phyloP scores from a whole-genome alignment of 2,113 vertebrate genomes.

The Columbina picui region DNA sequence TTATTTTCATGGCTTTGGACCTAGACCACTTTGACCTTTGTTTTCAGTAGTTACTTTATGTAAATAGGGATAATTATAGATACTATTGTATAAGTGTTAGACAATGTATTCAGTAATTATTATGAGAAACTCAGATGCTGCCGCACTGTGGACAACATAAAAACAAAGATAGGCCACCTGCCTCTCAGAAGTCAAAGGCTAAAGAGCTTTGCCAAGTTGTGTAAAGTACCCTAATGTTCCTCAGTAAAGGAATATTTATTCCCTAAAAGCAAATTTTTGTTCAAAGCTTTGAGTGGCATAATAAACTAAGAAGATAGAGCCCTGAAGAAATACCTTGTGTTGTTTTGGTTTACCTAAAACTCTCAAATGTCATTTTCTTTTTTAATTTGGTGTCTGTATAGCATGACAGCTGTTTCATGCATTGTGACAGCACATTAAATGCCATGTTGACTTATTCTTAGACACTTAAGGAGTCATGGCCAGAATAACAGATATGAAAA shows the following conservation, averaged over 20 bases:
- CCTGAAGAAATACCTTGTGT: background rate
- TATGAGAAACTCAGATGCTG: background rate
- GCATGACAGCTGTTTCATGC: background rate
- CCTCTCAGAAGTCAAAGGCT: background rate
- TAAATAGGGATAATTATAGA: background rate
- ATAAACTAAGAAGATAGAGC: background rate
- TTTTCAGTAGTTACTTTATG: background rate
- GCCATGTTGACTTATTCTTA: slow-evolving; percentile 4
- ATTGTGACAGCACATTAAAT: slow-evolving; percentile 20
- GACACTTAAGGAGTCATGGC: slow-evolving; percentile 4
- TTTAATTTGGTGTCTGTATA: slow-evolving; percentile 31
- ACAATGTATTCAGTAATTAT: background rate
- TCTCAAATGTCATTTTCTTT: background rate
- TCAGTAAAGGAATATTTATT: background rate
- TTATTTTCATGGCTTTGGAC: background rate
- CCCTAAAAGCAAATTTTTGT: background rate
- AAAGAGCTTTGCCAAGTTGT: background rate
- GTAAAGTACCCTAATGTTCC: background rate
- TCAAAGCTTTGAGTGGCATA: background rate
- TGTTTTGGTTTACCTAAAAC: background rate
- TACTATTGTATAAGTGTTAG: background rate
- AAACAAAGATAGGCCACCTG: background rate
- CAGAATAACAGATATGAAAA: background rate
- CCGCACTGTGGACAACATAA: background rate
- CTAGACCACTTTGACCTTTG: background rate